These are phyloP conservation scores for Stercorarius parasiticus DNA, from an alignment of 2,113 vertebrate genomes.

Conservation along the genomic window DNA sequence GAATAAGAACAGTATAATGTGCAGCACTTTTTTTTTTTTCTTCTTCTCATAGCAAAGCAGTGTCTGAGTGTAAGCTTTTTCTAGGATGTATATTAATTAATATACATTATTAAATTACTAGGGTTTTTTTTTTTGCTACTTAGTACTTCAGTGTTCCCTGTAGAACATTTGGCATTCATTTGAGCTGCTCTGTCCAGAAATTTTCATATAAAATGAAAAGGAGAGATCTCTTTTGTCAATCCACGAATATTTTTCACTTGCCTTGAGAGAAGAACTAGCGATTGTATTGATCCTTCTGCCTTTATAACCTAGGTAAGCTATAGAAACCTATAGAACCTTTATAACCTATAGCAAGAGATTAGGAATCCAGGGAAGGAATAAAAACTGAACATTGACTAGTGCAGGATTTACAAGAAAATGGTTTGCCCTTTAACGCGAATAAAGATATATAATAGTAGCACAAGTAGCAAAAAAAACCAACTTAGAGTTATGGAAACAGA, in stretches of 20 bases:
- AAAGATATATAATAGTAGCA: not conserved
- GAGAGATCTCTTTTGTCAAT: not conserved
- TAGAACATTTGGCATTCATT: not conserved
- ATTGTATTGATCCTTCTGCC: not conserved
- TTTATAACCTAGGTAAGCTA: not conserved
- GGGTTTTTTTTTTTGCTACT: not conserved
- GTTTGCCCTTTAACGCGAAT: not conserved
- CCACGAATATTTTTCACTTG: not conserved
- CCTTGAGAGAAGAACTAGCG: not conserved
- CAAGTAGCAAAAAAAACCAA: not conserved
- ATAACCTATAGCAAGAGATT: not conserved
- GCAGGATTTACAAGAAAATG: not conserved
- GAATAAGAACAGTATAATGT: not conserved
- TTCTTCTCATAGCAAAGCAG: not conserved
- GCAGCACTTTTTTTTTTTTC: not conserved
- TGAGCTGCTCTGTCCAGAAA: not conserved
- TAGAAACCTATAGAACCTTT: not conserved
- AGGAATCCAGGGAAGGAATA: not conserved
- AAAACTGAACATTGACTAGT: not conserved
- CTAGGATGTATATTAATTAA: not conserved
- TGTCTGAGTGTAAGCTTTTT: not conserved
- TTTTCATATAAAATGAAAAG: not conserved
- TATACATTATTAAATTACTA: not conserved
- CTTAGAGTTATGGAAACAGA: not conserved
- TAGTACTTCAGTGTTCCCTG: not conserved